Percentiles rank a stretch among this genome's conserved stretches.
These are phyloP conservation scores for Lasioglossum leucozonium DNA, from an alignment of 2,888 invertebrate genomes.

Conservation along the genomic window DNA sequence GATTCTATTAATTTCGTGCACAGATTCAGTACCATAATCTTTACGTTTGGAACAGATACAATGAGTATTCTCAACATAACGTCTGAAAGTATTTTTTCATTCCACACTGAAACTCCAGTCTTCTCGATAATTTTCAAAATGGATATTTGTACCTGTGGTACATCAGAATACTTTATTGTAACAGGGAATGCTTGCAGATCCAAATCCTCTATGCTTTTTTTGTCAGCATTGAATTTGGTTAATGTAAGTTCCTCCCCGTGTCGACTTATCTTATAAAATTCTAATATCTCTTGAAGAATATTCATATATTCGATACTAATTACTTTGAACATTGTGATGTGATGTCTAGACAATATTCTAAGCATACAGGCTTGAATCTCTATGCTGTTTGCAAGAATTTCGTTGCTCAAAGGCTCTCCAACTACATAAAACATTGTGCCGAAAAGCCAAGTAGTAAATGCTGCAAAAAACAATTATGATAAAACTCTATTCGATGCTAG, in stretches of 20 bases:
- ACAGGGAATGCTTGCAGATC: conserved; percentile 75
- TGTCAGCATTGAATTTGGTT: conserved; percentile 72
- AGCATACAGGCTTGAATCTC: conserved; percentile 81
- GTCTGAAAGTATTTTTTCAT: conserved; percentile 69
- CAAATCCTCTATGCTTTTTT: conserved; percentile 72
- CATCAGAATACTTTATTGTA: conserved; percentile 65
- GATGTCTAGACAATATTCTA: conserved; percentile 76
- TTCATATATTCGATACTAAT: conserved; percentile 77
- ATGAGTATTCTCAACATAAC: conserved; percentile 71
- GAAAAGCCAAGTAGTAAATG: conserved; percentile 89
- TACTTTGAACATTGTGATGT: conserved; percentile 73
- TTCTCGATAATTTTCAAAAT: conserved; percentile 73
- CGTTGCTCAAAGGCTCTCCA: conserved; percentile 83
- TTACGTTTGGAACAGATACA: conserved; percentile 73
- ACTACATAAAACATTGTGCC: conserved; percentile 89
- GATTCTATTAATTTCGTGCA: conserved; percentile 72
- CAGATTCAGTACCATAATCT: conserved; percentile 75
- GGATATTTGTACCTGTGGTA: conserved; percentile 72
- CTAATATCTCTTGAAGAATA: conserved; percentile 78
- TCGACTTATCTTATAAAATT: conserved; percentile 61
- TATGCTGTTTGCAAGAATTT: conserved; percentile 74
- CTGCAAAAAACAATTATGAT: conserved; percentile 68
- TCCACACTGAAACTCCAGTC: conserved; percentile 77
- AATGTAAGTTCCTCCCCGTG: conserved; percentile 56
- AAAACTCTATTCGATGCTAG: background rate